Evolutionary conservation across 1,140 invertebrate genomes (phyloP).

Genomic region (Atta texana): DNA sequence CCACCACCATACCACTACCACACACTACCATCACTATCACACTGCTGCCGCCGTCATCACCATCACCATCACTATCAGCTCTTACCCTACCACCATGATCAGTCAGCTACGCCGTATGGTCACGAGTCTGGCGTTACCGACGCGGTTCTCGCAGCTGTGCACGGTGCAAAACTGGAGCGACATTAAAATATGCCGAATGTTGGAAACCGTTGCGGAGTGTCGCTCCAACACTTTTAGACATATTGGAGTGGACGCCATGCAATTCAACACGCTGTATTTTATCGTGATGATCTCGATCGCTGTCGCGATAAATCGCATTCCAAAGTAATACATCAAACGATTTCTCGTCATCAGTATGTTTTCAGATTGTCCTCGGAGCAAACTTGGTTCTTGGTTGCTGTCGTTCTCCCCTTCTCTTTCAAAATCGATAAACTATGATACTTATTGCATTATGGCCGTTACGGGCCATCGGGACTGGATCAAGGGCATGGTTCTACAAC

Average conservation of each 20-base stretch:
- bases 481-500: constrained; percentile 46
- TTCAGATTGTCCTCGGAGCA: constrained; percentile 13
- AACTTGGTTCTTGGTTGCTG: neutral
- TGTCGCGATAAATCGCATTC: constrained; percentile 3
- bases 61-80: neutral
- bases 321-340: neutral
- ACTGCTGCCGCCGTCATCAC: neutral
- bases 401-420: no score
- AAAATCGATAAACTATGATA: constrained; percentile 62
- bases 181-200: constrained; percentile 33
- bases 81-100: constrained; percentile 43
- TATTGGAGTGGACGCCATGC: neutral
- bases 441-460: constrained; percentile 54
- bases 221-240: neutral
- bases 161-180: constrained; percentile 16
- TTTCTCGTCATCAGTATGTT: neutral
- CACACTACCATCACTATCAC: constrained; percentile 21
- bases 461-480: constrained; percentile 51
- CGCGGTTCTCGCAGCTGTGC: constrained; percentile 19
- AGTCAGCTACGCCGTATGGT: constrained; percentile 65
- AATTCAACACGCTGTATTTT: neutral
- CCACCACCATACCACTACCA: neutral
- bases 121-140: constrained; percentile 61
- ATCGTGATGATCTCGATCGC: neutral
- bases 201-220: neutral